phyloP scores from a whole-genome alignment of 2,113 vertebrate species.

The Paraplagusia blochii region DNA sequence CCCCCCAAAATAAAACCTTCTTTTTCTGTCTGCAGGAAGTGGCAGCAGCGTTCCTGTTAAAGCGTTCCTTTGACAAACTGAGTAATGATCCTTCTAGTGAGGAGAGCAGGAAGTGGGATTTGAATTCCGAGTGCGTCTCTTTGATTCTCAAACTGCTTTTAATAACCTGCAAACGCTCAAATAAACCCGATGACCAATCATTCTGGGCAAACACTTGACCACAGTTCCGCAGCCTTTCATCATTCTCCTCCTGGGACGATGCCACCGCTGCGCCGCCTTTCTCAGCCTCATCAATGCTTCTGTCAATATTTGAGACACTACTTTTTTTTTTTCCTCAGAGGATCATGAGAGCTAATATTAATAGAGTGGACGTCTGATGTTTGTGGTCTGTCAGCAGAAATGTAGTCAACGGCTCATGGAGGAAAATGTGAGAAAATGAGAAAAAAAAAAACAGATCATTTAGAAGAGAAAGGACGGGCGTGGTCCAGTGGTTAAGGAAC shows the following conservation, averaged over 20 bases:
- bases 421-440: too few relatives aligned
- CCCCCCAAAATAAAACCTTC: conserved; percentile 38
- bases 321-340: conserved; percentile 28
- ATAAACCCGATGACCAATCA: conserved; percentile 55
- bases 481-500: too few relatives aligned
- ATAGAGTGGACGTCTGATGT: conserved; percentile 24
- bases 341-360: conserved; percentile 19
- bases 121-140: conserved; percentile 39
- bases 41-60: conserved; percentile 46
- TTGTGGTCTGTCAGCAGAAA: conserved; percentile 12
- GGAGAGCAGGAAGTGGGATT: background rate
- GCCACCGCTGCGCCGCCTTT: conserved; percentile 24
- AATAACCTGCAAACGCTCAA: conserved; percentile 45
- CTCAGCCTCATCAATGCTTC: conserved; percentile 39
- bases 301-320: conserved; percentile 39
- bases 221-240: conserved; percentile 48
- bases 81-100: conserved; percentile 50
- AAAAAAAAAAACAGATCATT: too few relatives aligned
- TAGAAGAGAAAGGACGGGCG: too few relatives aligned
- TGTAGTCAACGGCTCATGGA: background rate
- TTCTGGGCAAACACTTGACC: conserved; percentile 58
- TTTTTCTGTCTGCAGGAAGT: conserved; percentile 30
- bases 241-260: conserved; percentile 31
- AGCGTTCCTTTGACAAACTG: conserved; percentile 63
- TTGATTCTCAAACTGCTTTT: conserved; percentile 42